These are phyloP conservation scores for Volucella inflata DNA, from an alignment of 2,888 invertebrate species.

Conservation along the genomic window DNA sequence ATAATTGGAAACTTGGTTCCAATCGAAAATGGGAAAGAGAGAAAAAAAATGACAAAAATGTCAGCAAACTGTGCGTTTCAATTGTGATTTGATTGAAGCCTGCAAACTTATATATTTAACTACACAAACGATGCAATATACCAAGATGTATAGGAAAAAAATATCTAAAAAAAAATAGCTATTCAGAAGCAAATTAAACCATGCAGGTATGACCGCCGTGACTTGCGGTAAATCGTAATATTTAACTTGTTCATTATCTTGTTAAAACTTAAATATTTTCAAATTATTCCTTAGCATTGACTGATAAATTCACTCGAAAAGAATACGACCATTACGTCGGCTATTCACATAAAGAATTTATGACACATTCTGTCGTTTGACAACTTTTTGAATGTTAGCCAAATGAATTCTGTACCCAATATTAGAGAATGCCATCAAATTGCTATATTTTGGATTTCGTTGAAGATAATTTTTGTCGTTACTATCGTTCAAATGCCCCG, in stretches of 20 bases:
- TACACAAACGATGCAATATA: no score
- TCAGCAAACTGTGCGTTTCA: no score
- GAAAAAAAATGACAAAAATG: no score
- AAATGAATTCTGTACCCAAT: slow-evolving; percentile 29
- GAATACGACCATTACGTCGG: not conserved
- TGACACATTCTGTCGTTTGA: slow-evolving; percentile 46
- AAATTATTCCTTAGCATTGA: not conserved
- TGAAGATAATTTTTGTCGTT: slow-evolving; percentile 48
- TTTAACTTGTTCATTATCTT: not conserved
- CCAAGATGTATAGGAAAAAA: no score
- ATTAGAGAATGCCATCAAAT: slow-evolving; percentile 17
- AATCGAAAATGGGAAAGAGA: no score
- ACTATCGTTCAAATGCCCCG: slow-evolving; percentile 57
- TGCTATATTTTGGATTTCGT: slow-evolving; percentile 12
- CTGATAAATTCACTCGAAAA: slow-evolving; percentile 5
- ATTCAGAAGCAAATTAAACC: not conserved
- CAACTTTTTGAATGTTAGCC: slow-evolving; percentile 44
- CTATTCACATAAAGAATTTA: slow-evolving; percentile 3
- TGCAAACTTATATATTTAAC: no score
- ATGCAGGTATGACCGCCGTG: not conserved
- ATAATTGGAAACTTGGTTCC: no score
- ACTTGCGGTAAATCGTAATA: slow-evolving; percentile 26
- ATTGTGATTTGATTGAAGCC: no score
- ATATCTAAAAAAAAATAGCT: no score
- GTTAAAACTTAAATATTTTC: slow-evolving; percentile 11